Evolutionary conservation across 2,888 invertebrate species (phyloP).

Genomic region (Drosophila pseudotalamancana): DNA sequence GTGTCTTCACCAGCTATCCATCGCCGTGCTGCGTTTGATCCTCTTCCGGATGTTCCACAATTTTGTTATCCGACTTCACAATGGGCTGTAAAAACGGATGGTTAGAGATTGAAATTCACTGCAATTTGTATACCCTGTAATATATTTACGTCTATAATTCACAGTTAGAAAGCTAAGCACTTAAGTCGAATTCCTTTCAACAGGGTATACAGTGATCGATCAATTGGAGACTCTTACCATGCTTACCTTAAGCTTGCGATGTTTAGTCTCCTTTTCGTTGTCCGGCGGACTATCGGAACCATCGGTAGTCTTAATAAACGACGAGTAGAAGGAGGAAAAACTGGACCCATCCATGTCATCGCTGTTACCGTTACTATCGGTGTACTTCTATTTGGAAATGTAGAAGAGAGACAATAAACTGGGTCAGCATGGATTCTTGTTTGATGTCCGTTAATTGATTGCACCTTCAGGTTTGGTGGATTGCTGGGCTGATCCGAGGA

Average conservation of each 20-base stretch:
- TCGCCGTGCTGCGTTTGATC: slow-evolving; percentile 81
- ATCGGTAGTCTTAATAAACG: slow-evolving; percentile 88
- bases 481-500: slow-evolving; percentile 68
- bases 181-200: too few relatives aligned
- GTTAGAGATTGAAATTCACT: neutral
- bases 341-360: slow-evolving; percentile 87
- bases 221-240: neutral
- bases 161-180: too few relatives aligned
- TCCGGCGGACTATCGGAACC: slow-evolving; percentile 84
- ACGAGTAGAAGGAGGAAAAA: slow-evolving; percentile 89
- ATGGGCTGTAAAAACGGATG: slow-evolving; percentile 7
- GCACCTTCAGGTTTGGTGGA: slow-evolving; percentile 61
- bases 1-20: slow-evolving; percentile 42
- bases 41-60: slow-evolving; percentile 61
- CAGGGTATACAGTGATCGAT: neutral
- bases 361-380: slow-evolving; percentile 82
- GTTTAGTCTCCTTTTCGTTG: slow-evolving; percentile 78
- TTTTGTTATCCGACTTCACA: slow-evolving; percentile 21
- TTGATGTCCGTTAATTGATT: neutral
- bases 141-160: too few relatives aligned
- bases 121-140: neutral
- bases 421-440: neutral
- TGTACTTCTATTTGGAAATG: slow-evolving; percentile 56
- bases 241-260: slow-evolving; percentile 69
- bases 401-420: too few relatives aligned